Conservation (phyloP, 2,888 invertebrate genomes). For the Cephonodes hylas region DNA sequence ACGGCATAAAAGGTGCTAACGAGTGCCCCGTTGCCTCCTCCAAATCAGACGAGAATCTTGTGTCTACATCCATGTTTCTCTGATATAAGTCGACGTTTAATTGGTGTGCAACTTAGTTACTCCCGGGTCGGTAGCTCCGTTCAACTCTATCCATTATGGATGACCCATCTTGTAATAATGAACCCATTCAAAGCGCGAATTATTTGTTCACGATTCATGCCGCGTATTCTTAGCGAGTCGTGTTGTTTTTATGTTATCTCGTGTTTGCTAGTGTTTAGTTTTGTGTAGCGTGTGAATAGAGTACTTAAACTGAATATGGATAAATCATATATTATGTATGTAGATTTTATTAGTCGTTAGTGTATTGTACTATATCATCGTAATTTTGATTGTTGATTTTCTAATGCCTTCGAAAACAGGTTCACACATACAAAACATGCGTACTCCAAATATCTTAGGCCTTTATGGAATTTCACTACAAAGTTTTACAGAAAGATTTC, state of each 20-base stretch:
- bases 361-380: too few species aligned
- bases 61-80: conserved; percentile 13
- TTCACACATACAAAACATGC: too few species aligned
- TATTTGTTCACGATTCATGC: conserved; percentile 30
- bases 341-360: too few species aligned
- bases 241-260: neutral
- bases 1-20: neutral
- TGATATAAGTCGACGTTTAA: conserved; percentile 59
- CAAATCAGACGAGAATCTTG: conserved; percentile 1
- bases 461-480: too few species aligned
- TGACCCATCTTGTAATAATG: conserved; percentile 57
- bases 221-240: neutral
- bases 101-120: conserved; percentile 59
- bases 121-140: conserved; percentile 37
- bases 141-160: conserved; percentile 57
- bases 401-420: too few species aligned
- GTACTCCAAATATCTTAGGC: too few species aligned
- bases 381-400: too few species aligned
- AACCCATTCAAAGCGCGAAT: conserved; percentile 55
- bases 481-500: too few species aligned
- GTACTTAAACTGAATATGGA: too few species aligned
- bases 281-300: neutral
- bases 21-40: conserved; percentile 19
- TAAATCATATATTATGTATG: too few species aligned
- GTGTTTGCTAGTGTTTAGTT: neutral